Conservation (phyloP, 2,888 invertebrate species). For the Lamproptera curius region DNA sequence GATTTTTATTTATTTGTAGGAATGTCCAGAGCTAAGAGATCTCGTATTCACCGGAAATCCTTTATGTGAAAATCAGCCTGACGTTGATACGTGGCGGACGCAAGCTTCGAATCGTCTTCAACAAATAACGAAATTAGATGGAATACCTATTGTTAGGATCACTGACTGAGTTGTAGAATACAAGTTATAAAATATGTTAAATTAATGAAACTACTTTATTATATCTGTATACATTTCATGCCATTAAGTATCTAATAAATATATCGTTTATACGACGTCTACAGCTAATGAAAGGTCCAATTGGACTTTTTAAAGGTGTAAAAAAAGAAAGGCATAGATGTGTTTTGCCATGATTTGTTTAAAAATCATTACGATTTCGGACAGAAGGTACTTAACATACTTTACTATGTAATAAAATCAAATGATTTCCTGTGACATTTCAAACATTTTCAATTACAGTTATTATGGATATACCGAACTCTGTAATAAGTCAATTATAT, state of each 20-base stretch:
- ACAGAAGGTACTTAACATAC: too few species aligned
- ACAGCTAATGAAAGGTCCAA: too few species aligned
- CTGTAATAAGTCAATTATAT: slow-evolving; percentile 41
- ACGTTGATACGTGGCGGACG: slow-evolving; percentile 81
- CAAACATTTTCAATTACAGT: slow-evolving; percentile 29
- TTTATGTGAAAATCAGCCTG: slow-evolving; percentile 82
- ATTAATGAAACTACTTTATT: too few species aligned
- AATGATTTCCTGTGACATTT: slow-evolving; percentile 24
- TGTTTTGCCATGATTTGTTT: too few species aligned
- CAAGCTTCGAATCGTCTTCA: slow-evolving; percentile 85
- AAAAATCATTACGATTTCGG: too few species aligned
- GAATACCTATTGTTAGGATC: slow-evolving; percentile 83
- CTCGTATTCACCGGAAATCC: slow-evolving; percentile 90
- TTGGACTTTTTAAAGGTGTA: too few species aligned
- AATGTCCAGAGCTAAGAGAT: slow-evolving; percentile 83
- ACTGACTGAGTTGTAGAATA: slow-evolving; percentile 33
- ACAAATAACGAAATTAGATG: slow-evolving; percentile 87
- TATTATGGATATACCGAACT: slow-evolving; percentile 32
- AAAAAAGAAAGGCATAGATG: too few species aligned
- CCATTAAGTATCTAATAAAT: too few species aligned
- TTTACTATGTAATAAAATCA: not conserved
- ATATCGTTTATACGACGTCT: too few species aligned
- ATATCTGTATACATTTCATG: too few species aligned
- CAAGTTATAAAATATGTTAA: too few species aligned
- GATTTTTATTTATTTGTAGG: slow-evolving; percentile 44